Evolutionary conservation across 1,140 invertebrate genomes (phyloP).

Genomic region (Melanaphis sacchari): DNA sequence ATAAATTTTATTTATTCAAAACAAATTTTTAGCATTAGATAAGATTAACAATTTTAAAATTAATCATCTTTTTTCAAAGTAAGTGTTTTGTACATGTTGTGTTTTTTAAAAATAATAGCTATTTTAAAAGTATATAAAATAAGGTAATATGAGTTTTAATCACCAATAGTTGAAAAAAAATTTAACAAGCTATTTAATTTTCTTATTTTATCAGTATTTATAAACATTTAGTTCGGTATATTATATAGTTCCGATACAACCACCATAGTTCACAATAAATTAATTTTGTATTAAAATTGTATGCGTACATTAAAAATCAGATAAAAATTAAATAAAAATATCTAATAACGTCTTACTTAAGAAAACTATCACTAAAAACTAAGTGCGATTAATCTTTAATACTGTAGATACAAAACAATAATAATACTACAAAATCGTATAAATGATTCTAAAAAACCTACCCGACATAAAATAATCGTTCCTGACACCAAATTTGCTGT

Average conservation of each 20-base stretch:
- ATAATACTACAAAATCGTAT: neutral
- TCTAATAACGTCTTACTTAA: neutral
- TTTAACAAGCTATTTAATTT: neutral
- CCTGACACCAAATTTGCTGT: constrained; percentile 30
- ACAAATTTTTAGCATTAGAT: neutral
- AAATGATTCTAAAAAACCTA: constrained; percentile 30
- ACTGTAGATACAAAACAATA: neutral
- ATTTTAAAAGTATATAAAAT: neutral
- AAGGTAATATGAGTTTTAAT: neutral
- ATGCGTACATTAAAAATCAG: neutral
- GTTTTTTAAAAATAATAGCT: neutral
- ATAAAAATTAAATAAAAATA: neutral
- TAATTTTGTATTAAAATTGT: neutral
- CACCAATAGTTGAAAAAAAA: neutral
- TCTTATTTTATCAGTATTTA: neutral
- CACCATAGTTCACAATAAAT: neutral
- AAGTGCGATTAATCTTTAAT: neutral
- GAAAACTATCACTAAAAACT: neutral
- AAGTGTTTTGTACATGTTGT: neutral
- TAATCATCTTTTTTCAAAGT: neutral
- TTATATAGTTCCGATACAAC: neutral
- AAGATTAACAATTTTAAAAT: neutral
- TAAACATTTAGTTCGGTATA: neutral
- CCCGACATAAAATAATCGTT: constrained; percentile 32
- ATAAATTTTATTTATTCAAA: neutral